A percentile compares a stretch with the other conserved stretches of the same genome.
phyloP scores from a whole-genome alignment of 2,888 invertebrate species.

The Rhimphoctona megacephalus region DNA sequence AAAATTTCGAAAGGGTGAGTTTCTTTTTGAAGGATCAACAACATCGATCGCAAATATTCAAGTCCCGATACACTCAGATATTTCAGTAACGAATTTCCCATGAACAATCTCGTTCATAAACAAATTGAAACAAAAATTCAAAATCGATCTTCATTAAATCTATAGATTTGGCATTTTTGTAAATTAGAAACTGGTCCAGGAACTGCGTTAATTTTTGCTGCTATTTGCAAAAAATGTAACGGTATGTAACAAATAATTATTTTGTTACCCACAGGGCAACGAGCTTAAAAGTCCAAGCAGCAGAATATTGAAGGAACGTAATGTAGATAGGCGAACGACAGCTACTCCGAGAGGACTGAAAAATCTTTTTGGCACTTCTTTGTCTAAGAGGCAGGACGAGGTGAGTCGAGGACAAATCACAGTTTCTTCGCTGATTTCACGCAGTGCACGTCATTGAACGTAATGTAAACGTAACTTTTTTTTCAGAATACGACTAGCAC shows the following conservation, averaged over 20 bases:
- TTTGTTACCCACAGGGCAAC: conserved; percentile 73
- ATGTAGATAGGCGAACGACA: conserved; percentile 78
- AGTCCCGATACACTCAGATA: not conserved
- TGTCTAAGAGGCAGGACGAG: conserved; percentile 79
- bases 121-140: not conserved
- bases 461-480: not conserved
- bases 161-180: not conserved
- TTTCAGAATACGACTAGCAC: conserved; percentile 75
- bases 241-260: not conserved
- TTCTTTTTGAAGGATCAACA: not conserved
- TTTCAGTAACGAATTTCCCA: too few relatives aligned
- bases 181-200: not conserved
- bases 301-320: conserved; percentile 78
- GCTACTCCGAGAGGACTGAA: conserved; percentile 80
- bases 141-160: not conserved
- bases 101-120: not conserved
- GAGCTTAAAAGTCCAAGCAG: conserved; percentile 79
- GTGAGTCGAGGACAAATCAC: conserved; percentile 68
- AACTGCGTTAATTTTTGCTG: not conserved
- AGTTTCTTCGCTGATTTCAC: not conserved
- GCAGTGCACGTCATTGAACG: not conserved
- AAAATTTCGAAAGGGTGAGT: not conserved
- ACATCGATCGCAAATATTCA: not conserved
- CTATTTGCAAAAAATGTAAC: not conserved
- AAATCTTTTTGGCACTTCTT: conserved; percentile 75